Conservation (phyloP, 1,140 invertebrate species). For the Hyles vespertilio region DNA sequence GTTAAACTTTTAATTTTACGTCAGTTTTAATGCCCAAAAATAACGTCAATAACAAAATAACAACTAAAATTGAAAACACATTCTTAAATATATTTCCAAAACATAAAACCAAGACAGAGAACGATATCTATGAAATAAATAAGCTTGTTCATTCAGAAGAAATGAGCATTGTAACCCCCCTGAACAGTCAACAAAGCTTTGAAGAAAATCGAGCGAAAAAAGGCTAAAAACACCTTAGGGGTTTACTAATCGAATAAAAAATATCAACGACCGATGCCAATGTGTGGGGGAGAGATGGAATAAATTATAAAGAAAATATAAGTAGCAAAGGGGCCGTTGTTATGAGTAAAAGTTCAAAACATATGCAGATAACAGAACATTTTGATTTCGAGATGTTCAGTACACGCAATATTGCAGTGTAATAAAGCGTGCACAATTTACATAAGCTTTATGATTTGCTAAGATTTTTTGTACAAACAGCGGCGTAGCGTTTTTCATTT, state of each 20-base stretch:
- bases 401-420: slow-evolving; percentile 36
- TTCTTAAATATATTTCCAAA: too few species aligned
- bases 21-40: neutral
- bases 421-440: slow-evolving; percentile 22
- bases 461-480: too few species aligned
- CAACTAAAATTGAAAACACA: too few species aligned
- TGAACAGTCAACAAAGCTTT: slow-evolving; percentile 73
- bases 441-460: neutral
- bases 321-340: slow-evolving; percentile 61
- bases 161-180: slow-evolving; percentile 69
- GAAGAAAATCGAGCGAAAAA: slow-evolving; percentile 76
- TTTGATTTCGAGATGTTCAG: slow-evolving; percentile 34
- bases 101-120: neutral
- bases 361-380: slow-evolving; percentile 46
- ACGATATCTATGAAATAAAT: slow-evolving; percentile 51
- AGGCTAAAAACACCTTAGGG: slow-evolving; percentile 77
- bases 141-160: slow-evolving; percentile 70
- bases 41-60: neutral
- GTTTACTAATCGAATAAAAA: slow-evolving; percentile 78
- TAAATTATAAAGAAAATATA: slow-evolving; percentile 75
- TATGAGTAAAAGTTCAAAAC: slow-evolving; percentile 58
- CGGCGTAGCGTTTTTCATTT: too few species aligned
- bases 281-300: slow-evolving; percentile 73
- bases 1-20: too few species aligned
- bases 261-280: slow-evolving; percentile 75